Evolutionary conservation across 2,888 invertebrate species (phyloP), one percentile per base, ranked within the genome.

Genomic region (Tenthredo scrophulariae): DNA sequence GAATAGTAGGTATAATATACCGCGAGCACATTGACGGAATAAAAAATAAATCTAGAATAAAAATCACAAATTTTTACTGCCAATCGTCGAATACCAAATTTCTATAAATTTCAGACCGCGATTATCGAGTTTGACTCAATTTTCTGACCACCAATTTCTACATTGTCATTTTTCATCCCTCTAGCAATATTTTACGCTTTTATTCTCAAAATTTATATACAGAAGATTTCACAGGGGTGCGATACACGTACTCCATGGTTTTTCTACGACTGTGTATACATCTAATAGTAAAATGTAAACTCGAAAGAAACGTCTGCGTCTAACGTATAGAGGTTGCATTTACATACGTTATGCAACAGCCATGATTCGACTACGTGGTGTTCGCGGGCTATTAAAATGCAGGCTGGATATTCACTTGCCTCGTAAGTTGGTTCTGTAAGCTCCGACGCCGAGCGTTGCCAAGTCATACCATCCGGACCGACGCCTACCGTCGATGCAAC

Each of bases 371-470:
- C 43, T 83, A 26, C 67, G 67, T 67, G 67, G 67, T 46, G 43
- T 46, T 83, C 40, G 18, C 29, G 67, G 67, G 43, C 70, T 26
- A 50, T 83, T 83, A 83, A 83, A 83, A 83, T 83, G 46, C 83
- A 65, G 65, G 67, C 29, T 46, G 83, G 83, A 83, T 83, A 67
- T 83, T 83, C 83, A 70, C 83, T 83, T 50, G 67, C 67, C 65
- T 58, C 58, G 58, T 79, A 79, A 79, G 58, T 58, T 79, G 58
- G 54, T 40, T 18, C 22, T 29, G 58, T 58, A 79, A 79, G 79
- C 79, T 77, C 46, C 74, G 22, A 74, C 74, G 58, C 37, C 62
- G 26, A 80, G 62, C 62, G 70, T 70, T 83, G 83, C 80, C 80
- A 80, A 80, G 58, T 80, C 80, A 80, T 62, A 80, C 37, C 9